Evolutionary conservation across 2,888 invertebrate species (phyloP), one percentile per base, ranked within the genome.

Genomic region (Chironomus tentans): DNA sequence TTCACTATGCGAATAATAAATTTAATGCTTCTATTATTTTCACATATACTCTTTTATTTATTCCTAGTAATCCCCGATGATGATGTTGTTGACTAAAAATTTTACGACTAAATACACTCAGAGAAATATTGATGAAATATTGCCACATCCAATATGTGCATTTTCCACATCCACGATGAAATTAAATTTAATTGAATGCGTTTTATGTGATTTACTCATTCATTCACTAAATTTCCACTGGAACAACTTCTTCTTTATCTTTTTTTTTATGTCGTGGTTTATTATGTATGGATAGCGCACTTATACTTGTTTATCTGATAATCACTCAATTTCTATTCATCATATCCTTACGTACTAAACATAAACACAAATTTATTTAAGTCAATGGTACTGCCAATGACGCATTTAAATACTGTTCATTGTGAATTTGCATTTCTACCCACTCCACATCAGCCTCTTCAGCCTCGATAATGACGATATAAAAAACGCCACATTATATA

Each of bases 261-360:
- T 65, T 24, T 65, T 10, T 24, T 65, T 65, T 65, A 65, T 24
- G 21, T 65, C 15, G 15, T 56, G n/a, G 56, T 56, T 56, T 18
- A 15, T 15, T 56, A 56, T 56, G 56, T 56, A 15, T 56, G 56
- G 7, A 38, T 38, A 38, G 38, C 56, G 56, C 18, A 56, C 56
- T 56, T 56, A 18, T 56, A 15, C 56, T 47, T 46, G 70, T 15
- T 70, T 15, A 46, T 46, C 15, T 71, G 15, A n/a, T 71, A 71
- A 71, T 71, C 71, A 50, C 71, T 71, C 71, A 71, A 71, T 71
- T 28, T 71, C 71, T 71, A 71, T 71, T 71, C 71, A 71, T 71
- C 71, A 71, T 71, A 71, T 71, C 50, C 21, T 46, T 18, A 62
- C 22, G 62, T 22, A 50, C 46, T 71, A 46, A 22, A 71, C 71